Evolutionary conservation across 2,113 vertebrate genomes (phyloP).

Genomic region (Xiphophorus hellerii): DNA sequence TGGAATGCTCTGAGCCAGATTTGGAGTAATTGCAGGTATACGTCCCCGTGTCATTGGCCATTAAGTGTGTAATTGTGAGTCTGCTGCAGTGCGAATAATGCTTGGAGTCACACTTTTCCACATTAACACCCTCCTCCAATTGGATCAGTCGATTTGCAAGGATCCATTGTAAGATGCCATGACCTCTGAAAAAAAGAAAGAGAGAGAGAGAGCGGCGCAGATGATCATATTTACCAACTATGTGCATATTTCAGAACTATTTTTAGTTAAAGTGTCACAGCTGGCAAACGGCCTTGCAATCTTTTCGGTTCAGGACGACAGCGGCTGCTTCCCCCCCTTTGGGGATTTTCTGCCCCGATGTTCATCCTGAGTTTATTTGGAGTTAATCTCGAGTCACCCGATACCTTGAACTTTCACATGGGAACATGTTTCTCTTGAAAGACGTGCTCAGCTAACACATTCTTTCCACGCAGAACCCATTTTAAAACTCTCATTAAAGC

Average conservation of each 20-base stretch:
- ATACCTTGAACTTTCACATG: constrained; percentile 78
- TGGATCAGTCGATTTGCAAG: constrained; percentile 46
- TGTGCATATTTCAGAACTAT: constrained; percentile 24
- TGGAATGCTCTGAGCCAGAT: constrained; percentile 9
- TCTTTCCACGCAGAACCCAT: constrained; percentile 67
- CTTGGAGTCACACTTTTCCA: constrained; percentile 61
- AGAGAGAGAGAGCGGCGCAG: not conserved
- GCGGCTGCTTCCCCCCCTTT: constrained; percentile 19
- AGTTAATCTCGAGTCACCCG: constrained; percentile 61
- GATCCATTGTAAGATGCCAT: constrained; percentile 75
- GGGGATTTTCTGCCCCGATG: constrained; percentile 37
- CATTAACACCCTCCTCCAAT: constrained; percentile 58
- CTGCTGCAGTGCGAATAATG: constrained; percentile 74
- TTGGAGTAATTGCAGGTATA: constrained; percentile 79
- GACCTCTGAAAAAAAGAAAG: constrained; percentile 77
- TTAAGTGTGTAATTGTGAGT: constrained; percentile 73
- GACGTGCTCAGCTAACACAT: constrained; percentile 68
- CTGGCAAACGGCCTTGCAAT: constrained; percentile 33
- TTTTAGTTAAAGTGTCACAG: constrained; percentile 48
- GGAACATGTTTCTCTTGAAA: constrained; percentile 72
- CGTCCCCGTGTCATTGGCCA: constrained; percentile 78
- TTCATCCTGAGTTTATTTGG: constrained; percentile 64
- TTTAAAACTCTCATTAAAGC: constrained; percentile 72
- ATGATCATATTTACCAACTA: constrained; percentile 3
- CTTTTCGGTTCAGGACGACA: constrained; percentile 36